Base-by-base conservation (phyloP, 2,888 invertebrate genomes). In the Uloborus plumipes region DNA sequence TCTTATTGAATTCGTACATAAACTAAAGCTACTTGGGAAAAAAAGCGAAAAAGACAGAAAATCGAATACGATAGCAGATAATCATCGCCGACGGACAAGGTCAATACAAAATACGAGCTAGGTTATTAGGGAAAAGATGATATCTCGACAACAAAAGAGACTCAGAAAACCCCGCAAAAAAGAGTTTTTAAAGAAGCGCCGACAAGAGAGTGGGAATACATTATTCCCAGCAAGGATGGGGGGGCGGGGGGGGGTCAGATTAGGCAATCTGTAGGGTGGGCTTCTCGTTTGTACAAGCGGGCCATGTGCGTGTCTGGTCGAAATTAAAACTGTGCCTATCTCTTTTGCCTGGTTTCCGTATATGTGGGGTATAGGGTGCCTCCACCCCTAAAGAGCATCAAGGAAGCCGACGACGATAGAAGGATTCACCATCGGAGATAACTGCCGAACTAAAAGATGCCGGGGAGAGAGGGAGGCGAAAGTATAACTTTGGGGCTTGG, bases 301-400 rank as follows among this genome's bases (percentile, higher is more conserved):
- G 80, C 80, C 80, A 80, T 80, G 80, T 80, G 80, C 80, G 80
- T 80, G 80, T 51, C 50, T 47, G 70, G 31, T 59, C 55, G 55
- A 70, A 81, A 81, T 81, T 81, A 81, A 74, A 81, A 80, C 53
- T 58, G 47, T 55, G 55, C 49, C 79, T 79, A 79, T 77, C 67
- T 77, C 22, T 62, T 22, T 66, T 18, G n/a, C 47, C 39, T 31
- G 47, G 18, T 71, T 79, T 26, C 47, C 65, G 58, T 20, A 39
- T 26, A 50, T 64, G n/a, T n/a, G 58, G 59, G 67, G 51, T 59
- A 75, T 67, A 47, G 26, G 51, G 39, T 70, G 50, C 59, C 61
- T 70, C 70, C 69, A 62, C 26, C 70, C 77, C 72, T 22, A 39
- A 62, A 20, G 59, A 65, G 55, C 62, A 61, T 80, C 74, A 74